Evolutionary conservation across 2,797 vertebrate species (phyloP), one percentile per base, ranked within the genome.

Genomic region (Xenentodon cancila): DNA sequence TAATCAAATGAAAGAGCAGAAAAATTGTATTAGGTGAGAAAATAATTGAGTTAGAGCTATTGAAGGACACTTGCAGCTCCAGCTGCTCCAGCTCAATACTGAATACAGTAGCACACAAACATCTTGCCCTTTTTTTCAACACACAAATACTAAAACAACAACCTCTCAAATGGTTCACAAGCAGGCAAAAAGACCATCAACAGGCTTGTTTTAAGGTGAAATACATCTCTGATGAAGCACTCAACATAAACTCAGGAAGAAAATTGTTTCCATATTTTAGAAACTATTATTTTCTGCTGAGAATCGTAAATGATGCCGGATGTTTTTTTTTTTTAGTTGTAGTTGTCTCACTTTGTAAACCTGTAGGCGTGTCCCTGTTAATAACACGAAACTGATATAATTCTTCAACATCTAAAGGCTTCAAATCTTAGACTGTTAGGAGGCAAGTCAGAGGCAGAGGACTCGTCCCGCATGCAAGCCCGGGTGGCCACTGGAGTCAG

Each of bases 1-100:
- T 92, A 91, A 93, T 92, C 86, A 90, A 92, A 93, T 91, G 81
- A 89, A 85, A 79, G 61, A 75, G 79, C 79, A 77, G 79, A 88
- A 85, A 80, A 88, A 91, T 88, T 81, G 79, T 76, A 89, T 92
- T 85, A 84, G 82, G 63, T 68, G 67, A 65, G 66, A 54, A 77
- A 89, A 91, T 86, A 90, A 92, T 90, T 73, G 73, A 86, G 86
- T 91, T 83, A 84, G 63, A 77, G 57, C 64, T 61, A 68, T 34
- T 73, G 85, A 91, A 93, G 90, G 91, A 85, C 87, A 87, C 65
- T 30, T 69, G 75, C 48, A 25, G 58, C 64, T 85, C 21, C 82
- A 80, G 53, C 71, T 59, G 73, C 84, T 47, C 25, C 4, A 18
- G 56, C 11, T 69, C 68, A 19, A 46, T 18, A 5, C 53, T 1